Evolutionary conservation across 2,888 invertebrate species (phyloP).

Genomic region (Ferrisia virgata): DNA sequence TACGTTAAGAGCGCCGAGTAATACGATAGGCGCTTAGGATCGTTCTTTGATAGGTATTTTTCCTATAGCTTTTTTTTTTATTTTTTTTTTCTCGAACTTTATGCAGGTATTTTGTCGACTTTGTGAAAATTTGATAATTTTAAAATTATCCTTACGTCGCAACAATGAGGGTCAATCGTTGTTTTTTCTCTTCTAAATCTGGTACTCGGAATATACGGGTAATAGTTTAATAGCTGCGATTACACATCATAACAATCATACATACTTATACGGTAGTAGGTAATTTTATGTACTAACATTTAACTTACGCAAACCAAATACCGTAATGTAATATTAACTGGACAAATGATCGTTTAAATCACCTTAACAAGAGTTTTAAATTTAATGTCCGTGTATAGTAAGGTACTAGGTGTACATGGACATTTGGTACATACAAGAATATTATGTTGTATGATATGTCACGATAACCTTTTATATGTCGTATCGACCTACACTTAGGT

Average conservation of each 20-base stretch:
- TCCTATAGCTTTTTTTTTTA: not conserved
- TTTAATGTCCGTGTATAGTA: not conserved
- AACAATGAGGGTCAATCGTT: constrained; percentile 36
- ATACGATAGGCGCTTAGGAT: constrained; percentile 1
- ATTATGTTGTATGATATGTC: not conserved
- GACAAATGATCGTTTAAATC: not conserved
- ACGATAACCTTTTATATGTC: not conserved
- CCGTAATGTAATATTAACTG: not conserved
- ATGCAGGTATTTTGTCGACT: not conserved
- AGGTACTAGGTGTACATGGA: too few relatives aligned
- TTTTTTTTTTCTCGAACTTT: not conserved
- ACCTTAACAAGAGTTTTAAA: constrained; percentile 1
- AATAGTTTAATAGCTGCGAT: constrained; percentile 42
- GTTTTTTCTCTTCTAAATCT: constrained; percentile 45
- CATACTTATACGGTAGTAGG: not conserved
- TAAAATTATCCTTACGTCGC: constrained; percentile 34
- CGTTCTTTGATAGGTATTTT: not conserved
- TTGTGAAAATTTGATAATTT: constrained; percentile 2
- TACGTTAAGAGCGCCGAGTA: not conserved
- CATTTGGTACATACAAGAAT: too few relatives aligned
- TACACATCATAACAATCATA: not conserved
- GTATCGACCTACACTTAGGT: not conserved
- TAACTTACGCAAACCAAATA: not conserved
- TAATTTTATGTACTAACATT: too few relatives aligned
- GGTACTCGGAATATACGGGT: constrained; percentile 35